Base-by-base conservation (phyloP, 2,797 vertebrate species). In the Pseudochirops corinnae region DNA sequence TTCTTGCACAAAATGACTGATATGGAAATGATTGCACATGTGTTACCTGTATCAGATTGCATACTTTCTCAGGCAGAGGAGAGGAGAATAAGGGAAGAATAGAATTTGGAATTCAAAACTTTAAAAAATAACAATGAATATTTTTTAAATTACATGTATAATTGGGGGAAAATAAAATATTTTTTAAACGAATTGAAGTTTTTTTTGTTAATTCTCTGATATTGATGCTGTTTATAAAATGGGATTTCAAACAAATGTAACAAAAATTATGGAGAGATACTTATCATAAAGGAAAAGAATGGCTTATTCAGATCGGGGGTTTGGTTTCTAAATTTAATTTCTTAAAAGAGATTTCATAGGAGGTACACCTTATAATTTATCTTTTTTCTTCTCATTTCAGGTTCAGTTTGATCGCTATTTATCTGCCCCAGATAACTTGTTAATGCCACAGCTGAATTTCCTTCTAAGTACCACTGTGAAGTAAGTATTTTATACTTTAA, bases 331-430 rank as follows among this genome's bases (percentile, higher is more conserved):
- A 46, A 92, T 74, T 87, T 56, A 93, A 90, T 46, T 33, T 1
- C 0, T 56, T 74, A 24, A 91, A 31, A 74, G 13, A 7, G 1
- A 4, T 58, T 92, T 93, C n/a, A 52, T 31, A 21, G 16, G 9
- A 58, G 0, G 50, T 92, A 5, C 4, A 24, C 28, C 56, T 91
- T 39, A 7, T 55, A 26, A 91, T 93, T 95, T 28, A 5, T 5
- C 13, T 95, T 92, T 96, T 96, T 53, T 91, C 58, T 97, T 24
- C 58, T 62, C 58, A 52, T 13, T 91, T 55, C 97, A 99, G 99
- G 99, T 99, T 97, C 99, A 99, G 98, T 99, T 99, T 98, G 99
- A 99, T 98, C 99, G 99, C 33, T 99, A 99, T 97, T 98, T 99
- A 56, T 99, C 99, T 1, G 99, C 99, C 28, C 99, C 99, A 18